phyloP scores from a whole-genome alignment of 92 coral and sea anemone species.

The Zoanthus sansibaricus region DNA sequence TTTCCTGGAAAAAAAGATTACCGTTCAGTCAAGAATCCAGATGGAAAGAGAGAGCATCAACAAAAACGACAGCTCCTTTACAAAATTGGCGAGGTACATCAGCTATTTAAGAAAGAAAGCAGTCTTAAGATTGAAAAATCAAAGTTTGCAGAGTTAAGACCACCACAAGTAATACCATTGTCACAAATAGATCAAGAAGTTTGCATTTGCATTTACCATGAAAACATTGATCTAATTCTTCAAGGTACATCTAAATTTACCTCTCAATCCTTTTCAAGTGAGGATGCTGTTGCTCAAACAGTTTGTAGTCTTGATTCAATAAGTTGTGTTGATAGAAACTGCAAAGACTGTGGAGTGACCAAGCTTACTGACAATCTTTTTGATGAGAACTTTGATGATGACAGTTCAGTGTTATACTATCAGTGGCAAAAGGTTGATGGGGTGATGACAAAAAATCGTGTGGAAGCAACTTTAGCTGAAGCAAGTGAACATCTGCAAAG shows the following conservation, averaged over 20 bases:
- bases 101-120: constrained; percentile 52
- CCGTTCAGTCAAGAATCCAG: constrained; percentile 51
- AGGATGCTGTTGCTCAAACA: constrained; percentile 45
- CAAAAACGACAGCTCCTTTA: constrained; percentile 43
- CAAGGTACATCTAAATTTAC: constrained; percentile 44
- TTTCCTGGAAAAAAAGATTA: constrained; percentile 65
- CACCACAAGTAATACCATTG: constrained; percentile 53
- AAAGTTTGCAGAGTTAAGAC: constrained; percentile 66
- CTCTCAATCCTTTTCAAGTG: constrained; percentile 18
- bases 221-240: constrained; percentile 62
- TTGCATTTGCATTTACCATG: constrained; percentile 63
- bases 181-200: constrained; percentile 55
- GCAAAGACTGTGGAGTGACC: constrained; percentile 54
- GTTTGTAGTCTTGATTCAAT: constrained; percentile 55
- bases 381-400: constrained; percentile 47
- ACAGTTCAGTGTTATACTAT: constrained; percentile 44
- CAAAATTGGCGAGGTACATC: constrained; percentile 41
- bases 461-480: constrained; percentile 37
- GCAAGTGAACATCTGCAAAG: constrained; percentile 29
- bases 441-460: constrained; percentile 44
- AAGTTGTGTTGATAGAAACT: constrained; percentile 56
- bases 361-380: background rate
- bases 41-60: constrained; percentile 59
- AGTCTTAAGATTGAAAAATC: constrained; percentile 44
- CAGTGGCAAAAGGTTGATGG: constrained; percentile 67